Evolutionary conservation across 1,140 invertebrate species (phyloP).

Genomic region (Drosophila yakuba): DNA sequence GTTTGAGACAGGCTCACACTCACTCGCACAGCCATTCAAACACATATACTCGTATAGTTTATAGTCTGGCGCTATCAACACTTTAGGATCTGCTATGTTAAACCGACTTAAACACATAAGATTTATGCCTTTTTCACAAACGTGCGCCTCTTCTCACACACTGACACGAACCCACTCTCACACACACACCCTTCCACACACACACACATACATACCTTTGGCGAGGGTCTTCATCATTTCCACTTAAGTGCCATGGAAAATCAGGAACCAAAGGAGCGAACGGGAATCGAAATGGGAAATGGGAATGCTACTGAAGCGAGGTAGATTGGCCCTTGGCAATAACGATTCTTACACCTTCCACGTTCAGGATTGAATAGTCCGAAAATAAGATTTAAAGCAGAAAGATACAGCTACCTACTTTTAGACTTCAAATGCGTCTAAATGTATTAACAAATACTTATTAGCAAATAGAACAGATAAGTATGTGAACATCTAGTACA

Average conservation of each 20-base stretch:
- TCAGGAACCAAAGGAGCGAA: slow-evolving; percentile 16
- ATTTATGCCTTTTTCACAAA: slow-evolving; percentile 64
- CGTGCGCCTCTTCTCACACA: slow-evolving; percentile 31
- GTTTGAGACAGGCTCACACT: slow-evolving; percentile 12
- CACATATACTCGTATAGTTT: slow-evolving; percentile 50
- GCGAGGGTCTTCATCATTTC: slow-evolving; percentile 52
- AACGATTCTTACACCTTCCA: slow-evolving; percentile 14
- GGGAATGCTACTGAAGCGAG: not conserved
- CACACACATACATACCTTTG: slow-evolving; percentile 1
- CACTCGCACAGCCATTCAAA: slow-evolving; percentile 11
- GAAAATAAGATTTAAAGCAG: slow-evolving; percentile 19
- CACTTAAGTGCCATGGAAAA: slow-evolving; percentile 52
- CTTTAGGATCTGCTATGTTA: slow-evolving; percentile 70
- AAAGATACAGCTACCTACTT: not conserved
- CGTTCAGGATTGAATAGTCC: slow-evolving; percentile 13
- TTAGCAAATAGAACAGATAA: too few species aligned
- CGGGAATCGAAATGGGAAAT: slow-evolving; percentile 15
- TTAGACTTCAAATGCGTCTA: too few species aligned
- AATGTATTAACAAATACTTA: too few species aligned
- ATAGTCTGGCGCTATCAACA: slow-evolving; percentile 69
- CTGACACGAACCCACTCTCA: slow-evolving; percentile 1
- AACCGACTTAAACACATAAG: slow-evolving; percentile 68
- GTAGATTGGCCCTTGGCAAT: not conserved
- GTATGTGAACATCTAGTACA: too few species aligned
- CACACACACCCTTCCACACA: not conserved